Conservation (phyloP, 2,113 vertebrate species). For the Lagenorhynchus albirostris region DNA sequence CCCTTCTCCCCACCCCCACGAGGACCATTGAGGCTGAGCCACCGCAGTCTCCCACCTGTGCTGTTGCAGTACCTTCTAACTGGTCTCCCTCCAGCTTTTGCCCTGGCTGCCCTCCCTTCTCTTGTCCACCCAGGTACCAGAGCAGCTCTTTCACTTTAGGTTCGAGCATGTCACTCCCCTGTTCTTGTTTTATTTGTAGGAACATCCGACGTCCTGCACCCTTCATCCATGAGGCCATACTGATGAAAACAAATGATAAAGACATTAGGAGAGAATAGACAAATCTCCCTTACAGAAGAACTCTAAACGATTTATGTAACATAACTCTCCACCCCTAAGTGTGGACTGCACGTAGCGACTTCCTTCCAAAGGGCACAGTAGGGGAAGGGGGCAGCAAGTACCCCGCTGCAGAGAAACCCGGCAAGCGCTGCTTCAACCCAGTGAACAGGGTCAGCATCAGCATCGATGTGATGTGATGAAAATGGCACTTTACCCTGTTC, state of each 20-base stretch:
- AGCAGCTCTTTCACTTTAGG: neutral
- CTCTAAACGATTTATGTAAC: neutral
- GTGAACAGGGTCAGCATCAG: neutral
- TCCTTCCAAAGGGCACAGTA: neutral
- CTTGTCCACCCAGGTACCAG: neutral
- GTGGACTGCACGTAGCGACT: neutral
- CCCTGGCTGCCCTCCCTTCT: neutral
- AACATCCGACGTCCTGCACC: neutral
- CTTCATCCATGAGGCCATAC: neutral
- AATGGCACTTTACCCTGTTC: too few species aligned
- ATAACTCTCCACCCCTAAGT: neutral
- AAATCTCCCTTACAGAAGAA: neutral
- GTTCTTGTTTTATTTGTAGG: neutral
- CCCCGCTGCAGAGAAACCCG: neutral
- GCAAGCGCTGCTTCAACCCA: rapidly evolving
- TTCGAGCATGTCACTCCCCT: neutral
- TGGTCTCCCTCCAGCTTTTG: neutral
- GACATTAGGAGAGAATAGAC: neutral
- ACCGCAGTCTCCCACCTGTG: rapidly evolving
- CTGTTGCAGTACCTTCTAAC: rapidly evolving
- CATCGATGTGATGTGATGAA: neutral
- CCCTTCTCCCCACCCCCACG: neutral
- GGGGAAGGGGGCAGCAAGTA: too few species aligned
- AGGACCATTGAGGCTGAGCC: neutral
- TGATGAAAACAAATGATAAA: neutral